Evolutionary conservation across 2,113 vertebrate species (phyloP).

Genomic region (Psittacula cyanocephala): DNA sequence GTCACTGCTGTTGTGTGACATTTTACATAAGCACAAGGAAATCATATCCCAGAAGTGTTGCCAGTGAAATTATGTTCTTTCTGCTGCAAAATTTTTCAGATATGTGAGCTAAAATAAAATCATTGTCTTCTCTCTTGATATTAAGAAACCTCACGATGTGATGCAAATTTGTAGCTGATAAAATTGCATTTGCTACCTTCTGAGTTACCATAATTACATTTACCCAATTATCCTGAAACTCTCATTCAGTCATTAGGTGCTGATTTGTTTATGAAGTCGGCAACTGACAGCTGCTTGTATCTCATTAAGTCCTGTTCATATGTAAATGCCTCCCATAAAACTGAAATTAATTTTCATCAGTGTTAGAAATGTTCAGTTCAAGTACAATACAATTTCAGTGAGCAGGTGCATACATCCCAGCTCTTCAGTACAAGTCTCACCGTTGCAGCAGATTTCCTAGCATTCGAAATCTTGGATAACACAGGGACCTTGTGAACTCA

Average conservation of each 20-base stretch:
- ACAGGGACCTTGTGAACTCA: neutral
- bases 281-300: constrained; percentile 77
- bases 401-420: constrained; percentile 61
- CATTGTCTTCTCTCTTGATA: constrained; percentile 35
- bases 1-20: neutral
- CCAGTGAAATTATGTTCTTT: neutral
- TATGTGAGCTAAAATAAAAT: constrained; percentile 48
- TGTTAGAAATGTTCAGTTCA: constrained; percentile 66
- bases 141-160: constrained; percentile 52
- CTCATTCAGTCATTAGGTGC: constrained; percentile 76
- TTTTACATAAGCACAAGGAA: constrained; percentile 27
- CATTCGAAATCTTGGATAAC: neutral
- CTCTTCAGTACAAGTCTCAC: neutral
- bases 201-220: constrained; percentile 76
- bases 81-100: constrained; percentile 2
- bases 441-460: neutral
- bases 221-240: constrained; percentile 75
- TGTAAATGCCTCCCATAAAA: constrained; percentile 79
- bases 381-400: constrained; percentile 52
- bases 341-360: constrained; percentile 78
- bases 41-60: constrained; percentile 13
- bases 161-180: constrained; percentile 65
- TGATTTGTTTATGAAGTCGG: constrained; percentile 82
- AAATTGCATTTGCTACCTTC: constrained; percentile 73
- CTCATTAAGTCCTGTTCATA: constrained; percentile 78